Conservation (phyloP, 2,888 invertebrate genomes). For the Stratiomys singularior region DNA sequence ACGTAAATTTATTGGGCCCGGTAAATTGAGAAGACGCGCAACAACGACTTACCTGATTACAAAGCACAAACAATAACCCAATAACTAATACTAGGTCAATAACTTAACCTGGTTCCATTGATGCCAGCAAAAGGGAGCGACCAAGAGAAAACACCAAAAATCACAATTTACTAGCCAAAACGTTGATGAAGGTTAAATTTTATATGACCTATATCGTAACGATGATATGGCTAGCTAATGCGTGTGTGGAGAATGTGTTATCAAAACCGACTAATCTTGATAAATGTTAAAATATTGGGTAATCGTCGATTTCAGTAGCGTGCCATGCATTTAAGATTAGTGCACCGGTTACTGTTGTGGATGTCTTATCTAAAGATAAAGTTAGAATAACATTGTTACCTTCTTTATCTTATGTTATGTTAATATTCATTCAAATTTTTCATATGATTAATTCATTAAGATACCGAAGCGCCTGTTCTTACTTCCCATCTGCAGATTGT, state of each 20-base stretch:
- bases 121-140: neutral
- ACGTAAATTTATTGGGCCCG: neutral
- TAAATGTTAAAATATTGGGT: neutral
- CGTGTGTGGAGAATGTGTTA: conserved; percentile 6
- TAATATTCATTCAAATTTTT: no score
- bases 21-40: no score
- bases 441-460: no score
- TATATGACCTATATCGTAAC: conserved; percentile 18
- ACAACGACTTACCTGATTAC: conserved; percentile 12
- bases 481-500: no score
- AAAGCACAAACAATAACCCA: conserved; percentile 12
- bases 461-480: no score
- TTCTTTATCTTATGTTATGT: no score
- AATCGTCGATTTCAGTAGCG: no score
- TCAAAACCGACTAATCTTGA: conserved; percentile 32
- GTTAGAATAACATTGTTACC: no score
- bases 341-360: no score
- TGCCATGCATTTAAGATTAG: no score
- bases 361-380: no score
- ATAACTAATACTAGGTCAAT: conserved; percentile 39
- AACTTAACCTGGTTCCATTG: conserved; percentile 39
- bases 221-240: neutral
- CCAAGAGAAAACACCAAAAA: neutral
- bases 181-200: conserved; percentile 13
- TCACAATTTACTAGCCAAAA: neutral